phyloP scores from a whole-genome alignment of 2,797 vertebrate genomes.

The Oryzias dopingdopingensis region DNA sequence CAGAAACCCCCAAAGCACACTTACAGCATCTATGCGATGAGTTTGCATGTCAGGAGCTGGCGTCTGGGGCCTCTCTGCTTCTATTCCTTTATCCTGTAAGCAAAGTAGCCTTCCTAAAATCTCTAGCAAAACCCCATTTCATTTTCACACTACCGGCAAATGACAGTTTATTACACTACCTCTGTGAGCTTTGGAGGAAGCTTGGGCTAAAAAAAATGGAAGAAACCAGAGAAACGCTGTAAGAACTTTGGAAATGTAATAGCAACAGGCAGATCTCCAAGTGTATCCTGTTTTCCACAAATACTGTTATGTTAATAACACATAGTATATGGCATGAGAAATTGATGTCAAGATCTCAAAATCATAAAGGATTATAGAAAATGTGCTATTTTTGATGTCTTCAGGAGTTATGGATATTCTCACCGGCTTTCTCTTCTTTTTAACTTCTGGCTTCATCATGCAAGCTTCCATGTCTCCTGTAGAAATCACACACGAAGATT shows the following conservation, averaged over 20 bases:
- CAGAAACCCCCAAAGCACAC: background rate
- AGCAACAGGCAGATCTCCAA: background rate
- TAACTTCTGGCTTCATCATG: constrained; percentile 53
- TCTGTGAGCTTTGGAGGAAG: constrained; percentile 44
- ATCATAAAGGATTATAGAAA: too few relatives aligned
- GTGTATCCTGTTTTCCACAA: too few relatives aligned
- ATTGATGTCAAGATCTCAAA: too few relatives aligned
- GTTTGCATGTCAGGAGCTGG: constrained; percentile 32
- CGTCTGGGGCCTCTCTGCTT: constrained; percentile 11
- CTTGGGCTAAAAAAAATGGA: constrained; percentile 30
- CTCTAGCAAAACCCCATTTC: background rate
- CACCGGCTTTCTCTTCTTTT: constrained; percentile 56
- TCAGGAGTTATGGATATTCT: constrained; percentile 14
- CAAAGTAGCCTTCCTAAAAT: background rate
- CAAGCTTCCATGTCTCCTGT: constrained; percentile 62
- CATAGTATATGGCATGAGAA: too few relatives aligned
- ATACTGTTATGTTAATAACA: too few relatives aligned
- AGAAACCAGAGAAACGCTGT: background rate
- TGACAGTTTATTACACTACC: constrained; percentile 26
- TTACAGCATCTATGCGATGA: constrained; percentile 39
- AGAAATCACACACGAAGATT: background rate
- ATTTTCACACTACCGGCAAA: background rate
- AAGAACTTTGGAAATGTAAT: background rate
- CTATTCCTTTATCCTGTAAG: constrained; percentile 36
- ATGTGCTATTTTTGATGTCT: background rate